phyloP scores from a whole-genome alignment of 2,888 invertebrate species.

The Anagyrus pseudococci region DNA sequence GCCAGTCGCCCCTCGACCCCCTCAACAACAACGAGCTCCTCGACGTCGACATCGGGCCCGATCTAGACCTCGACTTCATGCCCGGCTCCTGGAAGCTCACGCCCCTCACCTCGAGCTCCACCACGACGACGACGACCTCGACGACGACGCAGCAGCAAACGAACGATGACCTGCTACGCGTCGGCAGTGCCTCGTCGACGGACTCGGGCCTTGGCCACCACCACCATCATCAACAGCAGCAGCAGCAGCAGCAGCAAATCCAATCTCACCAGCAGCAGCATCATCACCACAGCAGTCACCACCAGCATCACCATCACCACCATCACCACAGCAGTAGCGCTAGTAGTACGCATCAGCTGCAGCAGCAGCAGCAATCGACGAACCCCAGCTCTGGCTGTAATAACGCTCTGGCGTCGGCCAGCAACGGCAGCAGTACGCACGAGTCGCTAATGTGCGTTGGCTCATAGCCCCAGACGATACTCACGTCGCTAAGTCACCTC shows the following conservation, averaged over 20 bases:
- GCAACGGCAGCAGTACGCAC: slow-evolving; percentile 53
- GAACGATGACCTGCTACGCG: slow-evolving; percentile 2
- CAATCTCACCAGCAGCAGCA: slow-evolving; percentile 41
- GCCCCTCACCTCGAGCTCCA: slow-evolving; percentile 41
- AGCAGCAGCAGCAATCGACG: slow-evolving; percentile 42
- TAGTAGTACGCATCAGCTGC: slow-evolving; percentile 40
- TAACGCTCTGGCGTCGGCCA: slow-evolving; percentile 40
- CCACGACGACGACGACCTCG: slow-evolving; percentile 50
- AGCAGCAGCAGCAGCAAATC: slow-evolving; percentile 40
- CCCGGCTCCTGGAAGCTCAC: slow-evolving; percentile 65
- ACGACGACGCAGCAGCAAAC: slow-evolving; percentile 48
- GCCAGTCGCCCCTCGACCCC: slow-evolving; percentile 85
- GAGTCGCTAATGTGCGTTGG: slow-evolving; percentile 60
- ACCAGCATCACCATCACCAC: slow-evolving; percentile 32
- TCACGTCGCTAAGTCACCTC: slow-evolving; percentile 59
- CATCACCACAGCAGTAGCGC: slow-evolving; percentile 26
- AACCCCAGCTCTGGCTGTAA: slow-evolving; percentile 8
- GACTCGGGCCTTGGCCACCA: slow-evolving; percentile 38
- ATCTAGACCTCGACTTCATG: slow-evolving; percentile 71
- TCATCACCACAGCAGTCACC: slow-evolving; percentile 32
- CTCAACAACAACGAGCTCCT: slow-evolving; percentile 81
- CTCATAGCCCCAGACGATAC: slow-evolving; percentile 59
- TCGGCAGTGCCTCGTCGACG: slow-evolving; percentile 17
- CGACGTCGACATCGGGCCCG: slow-evolving; percentile 67
- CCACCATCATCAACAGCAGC: slow-evolving; percentile 46